Evolutionary conservation across 2,888 invertebrate genomes (phyloP), one percentile per base, ranked within the genome.

Genomic region (Gryllus longicercus): DNA sequence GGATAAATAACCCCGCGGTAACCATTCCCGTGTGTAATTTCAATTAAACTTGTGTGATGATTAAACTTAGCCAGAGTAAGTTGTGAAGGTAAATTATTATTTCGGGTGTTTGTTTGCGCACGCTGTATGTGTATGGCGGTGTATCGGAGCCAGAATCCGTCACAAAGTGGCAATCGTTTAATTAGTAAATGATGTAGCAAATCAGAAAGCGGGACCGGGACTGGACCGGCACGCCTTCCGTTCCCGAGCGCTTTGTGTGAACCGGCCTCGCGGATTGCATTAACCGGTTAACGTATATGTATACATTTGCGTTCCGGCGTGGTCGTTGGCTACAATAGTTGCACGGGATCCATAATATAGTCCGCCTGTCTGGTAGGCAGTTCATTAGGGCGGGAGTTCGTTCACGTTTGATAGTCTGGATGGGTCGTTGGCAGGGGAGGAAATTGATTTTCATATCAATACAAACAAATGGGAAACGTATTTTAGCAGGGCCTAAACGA

Each of bases 391-490:
- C 16, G 16, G n/a, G 63, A 63, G 63, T 18, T 4, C 16, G 63
- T 63, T 63, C 63, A 16, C n/a, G 63, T 63, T 63, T 63, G 4
- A 5, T 38, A 38, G 38, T 38, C 38, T 8, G 63, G 16, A 63
- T n/a, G 63, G 63, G 63, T 0, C 16, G 12, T 3, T n/a, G 63
- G 14, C 14, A 18, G 16, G 63, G 63, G 8, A 63, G 16, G 63
- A 18, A 63, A 63, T 63, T 14, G 63, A 63, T 63, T 63, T 63
- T 63, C 63, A 63, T 63, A 63, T 63, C 63, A 14, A 5, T 63
- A 63, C 63, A 63, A 63, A 63, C 63, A 63, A 63, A n/a, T n/a
- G 63, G n/a, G 63, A 63, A 63, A 63, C 63, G 63, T 63, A 63
- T 63, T 12, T 63, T 63, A 63, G 16, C n/a, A 3, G n/a, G 63